A percentile compares a stretch with the other conserved stretches of the same genome.
These are phyloP conservation scores for Trematomus loennbergii DNA, from an alignment of 2,113 vertebrate species.

Conservation along the genomic window DNA sequence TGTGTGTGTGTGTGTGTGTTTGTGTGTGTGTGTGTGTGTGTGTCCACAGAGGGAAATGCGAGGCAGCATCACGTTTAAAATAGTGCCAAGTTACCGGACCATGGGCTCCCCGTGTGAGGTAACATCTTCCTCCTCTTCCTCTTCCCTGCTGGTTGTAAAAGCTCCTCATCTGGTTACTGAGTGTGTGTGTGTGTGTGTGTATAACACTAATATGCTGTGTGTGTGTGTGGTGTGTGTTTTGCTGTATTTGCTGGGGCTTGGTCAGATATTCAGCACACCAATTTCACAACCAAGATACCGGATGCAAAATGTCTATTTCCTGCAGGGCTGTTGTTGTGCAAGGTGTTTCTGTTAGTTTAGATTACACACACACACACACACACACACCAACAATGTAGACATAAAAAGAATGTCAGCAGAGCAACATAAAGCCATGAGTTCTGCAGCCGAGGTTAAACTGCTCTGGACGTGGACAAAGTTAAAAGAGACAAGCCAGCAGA, in stretches of 20 bases:
- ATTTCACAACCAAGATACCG: conserved; percentile 99
- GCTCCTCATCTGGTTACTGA: conserved; percentile 46
- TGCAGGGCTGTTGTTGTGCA: no score
- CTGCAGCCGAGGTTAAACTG: no score
- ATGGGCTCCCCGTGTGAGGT: conserved; percentile 97
- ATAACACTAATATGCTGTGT: conserved; percentile 33
- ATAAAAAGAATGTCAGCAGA: no score
- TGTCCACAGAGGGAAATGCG: conserved; percentile 94
- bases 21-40: conserved; percentile 28
- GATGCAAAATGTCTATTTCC: conserved; percentile 36
- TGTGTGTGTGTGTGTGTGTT: not conserved
- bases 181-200: conserved; percentile 39
- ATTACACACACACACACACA: no score
- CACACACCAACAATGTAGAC: no score
- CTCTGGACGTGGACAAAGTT: no score
- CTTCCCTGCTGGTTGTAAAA: conserved; percentile 16
- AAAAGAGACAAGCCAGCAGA: no score
- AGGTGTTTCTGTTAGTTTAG: no score
- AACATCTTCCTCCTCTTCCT: conserved; percentile 77
- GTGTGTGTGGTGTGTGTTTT: conserved; percentile 21
- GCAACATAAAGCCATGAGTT: no score
- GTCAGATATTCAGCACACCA: conserved; percentile 91
- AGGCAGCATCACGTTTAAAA: conserved; percentile 99
- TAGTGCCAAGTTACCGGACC: conserved; percentile 95
- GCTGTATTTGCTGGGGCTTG: conserved; percentile 85